These are phyloP conservation scores for Periophthalmodon schlosseri DNA, from an alignment of 2,113 vertebrate genomes.

Conservation along the genomic window DNA sequence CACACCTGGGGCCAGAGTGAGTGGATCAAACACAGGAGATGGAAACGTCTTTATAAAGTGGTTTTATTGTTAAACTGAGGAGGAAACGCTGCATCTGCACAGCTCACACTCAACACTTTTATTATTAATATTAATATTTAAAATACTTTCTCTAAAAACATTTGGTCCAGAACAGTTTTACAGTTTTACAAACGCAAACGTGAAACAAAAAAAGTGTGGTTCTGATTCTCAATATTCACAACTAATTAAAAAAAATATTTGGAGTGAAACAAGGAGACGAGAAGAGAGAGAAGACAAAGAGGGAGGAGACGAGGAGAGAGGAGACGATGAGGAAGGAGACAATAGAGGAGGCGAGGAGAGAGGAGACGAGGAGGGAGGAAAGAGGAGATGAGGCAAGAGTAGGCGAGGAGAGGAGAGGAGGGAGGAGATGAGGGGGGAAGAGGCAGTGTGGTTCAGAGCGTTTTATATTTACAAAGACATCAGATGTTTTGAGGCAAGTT, in stretches of 20 bases:
- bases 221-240: background rate
- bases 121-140: constrained; percentile 5
- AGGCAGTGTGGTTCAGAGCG: too few species aligned
- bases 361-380: background rate
- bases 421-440: too few species aligned
- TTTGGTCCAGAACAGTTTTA: background rate
- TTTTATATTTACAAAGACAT: too few species aligned
- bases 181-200: background rate
- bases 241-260: background rate
- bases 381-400: too few species aligned
- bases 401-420: too few species aligned
- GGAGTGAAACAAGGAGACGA: background rate
- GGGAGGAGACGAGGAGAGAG: background rate
- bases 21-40: too few species aligned
- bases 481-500: too few species aligned
- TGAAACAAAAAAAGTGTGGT: background rate
- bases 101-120: background rate
- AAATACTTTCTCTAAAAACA: constrained; percentile 5
- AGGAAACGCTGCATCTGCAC: background rate
- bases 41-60: background rate
- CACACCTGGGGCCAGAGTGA: too few species aligned
- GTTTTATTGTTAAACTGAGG: background rate
- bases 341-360: background rate
- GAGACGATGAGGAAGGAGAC: background rate
- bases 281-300: background rate